Percentiles rank a stretch among this genome's conserved stretches.
Conservation (phyloP, 1,140 invertebrate genomes). For the Muscidifurax raptorellus region DNA sequence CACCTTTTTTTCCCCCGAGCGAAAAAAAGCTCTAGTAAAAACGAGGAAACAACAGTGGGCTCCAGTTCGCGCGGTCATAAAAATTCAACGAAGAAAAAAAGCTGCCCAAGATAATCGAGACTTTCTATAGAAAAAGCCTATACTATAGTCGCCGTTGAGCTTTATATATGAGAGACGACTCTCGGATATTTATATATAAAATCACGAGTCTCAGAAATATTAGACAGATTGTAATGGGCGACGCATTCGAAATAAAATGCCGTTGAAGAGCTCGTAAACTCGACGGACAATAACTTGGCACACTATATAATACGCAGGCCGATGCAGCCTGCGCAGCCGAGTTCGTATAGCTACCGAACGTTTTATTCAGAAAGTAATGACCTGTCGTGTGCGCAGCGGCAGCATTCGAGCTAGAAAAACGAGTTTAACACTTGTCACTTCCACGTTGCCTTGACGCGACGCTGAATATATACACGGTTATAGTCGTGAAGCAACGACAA, state of each 20-base stretch:
- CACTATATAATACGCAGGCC: background rate
- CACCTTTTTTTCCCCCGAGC: no score
- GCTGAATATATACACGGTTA: background rate
- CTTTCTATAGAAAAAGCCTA: slow-evolving; percentile 7
- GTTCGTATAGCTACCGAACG: slow-evolving; percentile 10
- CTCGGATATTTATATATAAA: background rate
- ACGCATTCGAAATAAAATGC: slow-evolving; percentile 20
- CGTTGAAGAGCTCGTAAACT: slow-evolving; percentile 43
- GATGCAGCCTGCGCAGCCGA: background rate
- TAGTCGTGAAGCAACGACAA: background rate
- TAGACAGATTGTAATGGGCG: slow-evolving; percentile 39
- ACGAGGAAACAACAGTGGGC: no score
- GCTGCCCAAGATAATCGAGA: background rate
- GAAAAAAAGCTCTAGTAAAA: no score
- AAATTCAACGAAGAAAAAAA: slow-evolving; percentile 7
- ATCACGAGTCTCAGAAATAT: background rate
- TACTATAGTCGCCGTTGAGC: no score
- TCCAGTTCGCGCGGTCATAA: background rate
- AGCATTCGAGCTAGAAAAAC: slow-evolving; percentile 36
- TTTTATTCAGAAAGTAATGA: slow-evolving; percentile 48
- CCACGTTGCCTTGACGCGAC: slow-evolving; percentile 12
- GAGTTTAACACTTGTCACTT: slow-evolving; percentile 46
- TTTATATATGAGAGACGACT: slow-evolving; percentile 3
- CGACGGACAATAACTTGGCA: slow-evolving; percentile 20
- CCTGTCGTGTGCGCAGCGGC: slow-evolving; percentile 33